Evolutionary conservation across 37 sponge, comb jelly and placozoan species (phyloP), one percentile per base, ranked within the genome.

Genomic region (Corticium candelabrum): DNA sequence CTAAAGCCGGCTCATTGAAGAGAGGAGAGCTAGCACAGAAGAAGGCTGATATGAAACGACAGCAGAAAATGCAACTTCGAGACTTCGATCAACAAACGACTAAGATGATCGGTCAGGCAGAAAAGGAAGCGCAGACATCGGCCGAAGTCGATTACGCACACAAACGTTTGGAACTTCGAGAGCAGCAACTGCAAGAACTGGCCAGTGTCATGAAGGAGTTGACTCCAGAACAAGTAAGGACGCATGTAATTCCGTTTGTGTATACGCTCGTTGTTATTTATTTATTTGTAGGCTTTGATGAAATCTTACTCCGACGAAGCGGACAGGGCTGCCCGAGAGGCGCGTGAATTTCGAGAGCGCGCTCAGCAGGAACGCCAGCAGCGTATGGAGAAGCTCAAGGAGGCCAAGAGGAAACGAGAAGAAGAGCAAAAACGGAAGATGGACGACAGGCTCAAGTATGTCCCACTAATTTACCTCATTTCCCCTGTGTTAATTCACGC

Each of bases 141-240:
- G 29, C 7, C 5, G 31, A 70, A 70, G 29, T 70, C 31, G 7
- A 67, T 11, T 15, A 29, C 57, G 27, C 77, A 4, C 7, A 5
- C 41, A 15, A 5, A 5, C 77, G 77, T 7, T 4, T 35, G 7
- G 77, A 76, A 11, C 68, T 68, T 11, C 43, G 29, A 29, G 77
- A 76, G 40, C 77, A 76, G 41, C 77, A 76, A 4, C 11, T 76
- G 67, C 7, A 7, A n/a, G 77, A 76, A 76, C 32, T 76, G 67
- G 77, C 77, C 0, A 68, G 21, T 21, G 11, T 7, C 31, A 76
- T 68, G 67, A 76, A 68, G 77, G 30, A 76, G 32, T 27, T 68
- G 27, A 21, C 77, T 11, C 62, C 77, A n/a, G 67, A 76, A 76
- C 62, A 76, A 15, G 77, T 76, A 35, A 76, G 41, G 5, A n/a